These are phyloP conservation scores for Azorinus chamasolen DNA, from an alignment of 2,888 invertebrate genomes.

Conservation along the genomic window DNA sequence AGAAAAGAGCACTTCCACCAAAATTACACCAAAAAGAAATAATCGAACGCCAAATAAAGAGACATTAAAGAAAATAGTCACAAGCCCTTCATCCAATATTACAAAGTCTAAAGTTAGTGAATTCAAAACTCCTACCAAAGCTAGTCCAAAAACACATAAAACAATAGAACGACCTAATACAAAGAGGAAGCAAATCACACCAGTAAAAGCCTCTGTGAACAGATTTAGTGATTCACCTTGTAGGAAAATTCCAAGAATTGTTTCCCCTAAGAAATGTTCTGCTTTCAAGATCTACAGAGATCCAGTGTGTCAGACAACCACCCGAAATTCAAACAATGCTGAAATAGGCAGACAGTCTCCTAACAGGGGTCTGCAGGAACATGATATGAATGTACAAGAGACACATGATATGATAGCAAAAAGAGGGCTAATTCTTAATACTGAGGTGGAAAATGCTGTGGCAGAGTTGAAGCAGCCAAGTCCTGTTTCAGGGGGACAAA, in stretches of 20 bases:
- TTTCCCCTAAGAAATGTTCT: slow-evolving; percentile 50
- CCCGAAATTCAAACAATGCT: neutral
- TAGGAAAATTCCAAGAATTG: slow-evolving; percentile 34
- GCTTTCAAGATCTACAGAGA: slow-evolving; percentile 52
- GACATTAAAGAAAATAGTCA: neutral
- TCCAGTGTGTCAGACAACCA: slow-evolving; percentile 19
- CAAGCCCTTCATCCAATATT: slow-evolving; percentile 9
- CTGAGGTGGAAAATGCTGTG: neutral
- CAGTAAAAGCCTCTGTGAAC: slow-evolving; percentile 21
- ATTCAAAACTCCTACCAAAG: neutral
- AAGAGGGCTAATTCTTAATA: neutral
- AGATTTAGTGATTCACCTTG: slow-evolving; percentile 25
- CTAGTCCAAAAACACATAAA: neutral
- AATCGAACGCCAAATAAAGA: neutral
- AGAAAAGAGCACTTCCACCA: slow-evolving; percentile 11
- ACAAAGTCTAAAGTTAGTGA: neutral
- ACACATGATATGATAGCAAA: neutral
- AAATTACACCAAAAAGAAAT: neutral
- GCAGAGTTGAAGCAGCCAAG: slow-evolving; percentile 43
- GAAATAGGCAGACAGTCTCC: neutral
- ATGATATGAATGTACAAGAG: slow-evolving; percentile 6
- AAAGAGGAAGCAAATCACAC: slow-evolving; percentile 47
- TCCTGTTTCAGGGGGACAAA: slow-evolving; percentile 1
- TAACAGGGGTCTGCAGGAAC: neutral
- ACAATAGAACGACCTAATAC: too few relatives aligned